A percentile compares a stretch with the other conserved stretches of the same genome.
Conservation (phyloP, 2,797 vertebrate genomes). For the Paedocypris micromegethes region DNA sequence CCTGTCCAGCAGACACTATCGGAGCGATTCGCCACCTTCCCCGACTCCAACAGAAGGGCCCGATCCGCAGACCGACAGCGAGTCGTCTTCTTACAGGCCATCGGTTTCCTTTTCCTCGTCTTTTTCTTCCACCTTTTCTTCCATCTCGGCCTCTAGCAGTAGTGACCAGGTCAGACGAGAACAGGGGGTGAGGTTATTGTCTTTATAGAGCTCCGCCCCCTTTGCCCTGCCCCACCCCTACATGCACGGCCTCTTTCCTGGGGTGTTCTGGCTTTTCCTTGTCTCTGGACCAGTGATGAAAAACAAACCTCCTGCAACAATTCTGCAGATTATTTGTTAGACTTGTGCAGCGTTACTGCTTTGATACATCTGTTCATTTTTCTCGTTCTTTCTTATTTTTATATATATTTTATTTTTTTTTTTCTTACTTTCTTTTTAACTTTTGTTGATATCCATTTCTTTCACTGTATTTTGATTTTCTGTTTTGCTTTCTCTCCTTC, state of each 20-base stretch:
- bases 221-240: constrained; percentile 38
- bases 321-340: neutral
- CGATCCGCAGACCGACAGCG: constrained; percentile 63
- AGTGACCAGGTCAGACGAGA: constrained; percentile 72
- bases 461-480: too few species aligned
- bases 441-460: too few species aligned
- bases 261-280: constrained; percentile 11
- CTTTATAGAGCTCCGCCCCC: constrained; percentile 18
- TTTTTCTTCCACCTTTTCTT: constrained; percentile 70
- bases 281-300: constrained; percentile 2
- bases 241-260: constrained; percentile 37
- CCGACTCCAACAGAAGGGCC: constrained; percentile 68
- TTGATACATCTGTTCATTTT: neutral
- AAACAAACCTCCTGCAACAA: neutral
- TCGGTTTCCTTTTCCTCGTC: constrained; percentile 62
- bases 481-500: too few species aligned
- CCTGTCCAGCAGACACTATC: constrained; percentile 24
- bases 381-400: too few species aligned
- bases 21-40: constrained; percentile 59
- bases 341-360: neutral
- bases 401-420: too few species aligned
- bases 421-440: too few species aligned
- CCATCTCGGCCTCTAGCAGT: constrained; percentile 72
- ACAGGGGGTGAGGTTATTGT: constrained; percentile 56
- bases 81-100: constrained; percentile 58